These are phyloP conservation scores for Atherix ibis DNA, from an alignment of 2,888 invertebrate species.

Conservation along the genomic window DNA sequence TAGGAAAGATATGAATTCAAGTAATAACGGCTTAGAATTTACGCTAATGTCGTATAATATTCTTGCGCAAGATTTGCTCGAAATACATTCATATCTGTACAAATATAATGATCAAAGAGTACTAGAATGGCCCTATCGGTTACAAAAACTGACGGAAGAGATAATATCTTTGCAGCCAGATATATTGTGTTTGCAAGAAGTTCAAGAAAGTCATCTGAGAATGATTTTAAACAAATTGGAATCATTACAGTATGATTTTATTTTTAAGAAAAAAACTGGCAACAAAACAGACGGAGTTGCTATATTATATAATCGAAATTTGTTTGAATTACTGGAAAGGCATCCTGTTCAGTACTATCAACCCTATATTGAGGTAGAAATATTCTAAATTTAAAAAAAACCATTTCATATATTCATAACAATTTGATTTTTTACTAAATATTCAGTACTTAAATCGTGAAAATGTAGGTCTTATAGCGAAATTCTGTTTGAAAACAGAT, in stretches of 20 bases:
- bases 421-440: not conserved
- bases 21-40: conserved; percentile 28
- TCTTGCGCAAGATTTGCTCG: conserved; percentile 65
- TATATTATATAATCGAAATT: conserved; percentile 55
- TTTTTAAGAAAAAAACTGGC: conserved; percentile 75
- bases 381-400: conserved; percentile 8
- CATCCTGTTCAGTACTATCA: conserved; percentile 54
- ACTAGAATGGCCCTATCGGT: conserved; percentile 57
- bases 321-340: conserved; percentile 50
- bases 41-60: conserved; percentile 76
- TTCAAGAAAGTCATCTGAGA: conserved; percentile 57
- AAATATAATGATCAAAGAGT: conserved; percentile 36
- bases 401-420: not conserved
- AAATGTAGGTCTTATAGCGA: conserved; percentile 72
- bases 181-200: conserved; percentile 59
- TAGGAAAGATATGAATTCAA: not conserved
- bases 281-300: conserved; percentile 78
- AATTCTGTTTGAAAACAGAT: conserved; percentile 42
- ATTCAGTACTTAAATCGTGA: conserved; percentile 56
- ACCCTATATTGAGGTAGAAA: conserved; percentile 17
- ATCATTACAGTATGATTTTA: conserved; percentile 48
- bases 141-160: conserved; percentile 34
- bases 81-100: conserved; percentile 60
- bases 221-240: conserved; percentile 41
- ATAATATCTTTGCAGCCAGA: conserved; percentile 36